phyloP scores from a whole-genome alignment of 2,888 invertebrate species.

The Pegoplata infirma region DNA sequence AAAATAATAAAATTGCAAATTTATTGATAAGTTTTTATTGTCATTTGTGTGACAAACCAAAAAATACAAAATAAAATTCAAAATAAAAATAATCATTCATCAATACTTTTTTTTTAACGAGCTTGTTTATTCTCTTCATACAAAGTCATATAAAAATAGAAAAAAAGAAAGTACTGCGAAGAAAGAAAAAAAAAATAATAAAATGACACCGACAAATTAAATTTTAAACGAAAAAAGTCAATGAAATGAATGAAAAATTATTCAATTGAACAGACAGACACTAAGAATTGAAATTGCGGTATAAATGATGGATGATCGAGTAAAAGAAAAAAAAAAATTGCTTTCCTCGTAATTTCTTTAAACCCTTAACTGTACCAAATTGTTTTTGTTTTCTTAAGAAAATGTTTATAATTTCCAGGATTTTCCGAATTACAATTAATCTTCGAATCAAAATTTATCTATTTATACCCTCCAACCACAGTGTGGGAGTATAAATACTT shows the following conservation, averaged over 20 bases:
- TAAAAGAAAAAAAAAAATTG: neutral
- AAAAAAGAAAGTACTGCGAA: too few species aligned
- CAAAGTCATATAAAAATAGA: slow-evolving; percentile 36
- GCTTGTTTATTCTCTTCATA: slow-evolving; percentile 32
- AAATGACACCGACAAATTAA: slow-evolving; percentile 37
- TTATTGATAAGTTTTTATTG: neutral
- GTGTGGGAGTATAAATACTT: too few species aligned
- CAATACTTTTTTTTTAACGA: slow-evolving; percentile 34
- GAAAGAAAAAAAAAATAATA: slow-evolving; percentile 16
- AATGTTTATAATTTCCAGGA: too few species aligned
- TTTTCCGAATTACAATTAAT: too few species aligned
- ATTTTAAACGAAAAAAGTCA: slow-evolving; percentile 32
- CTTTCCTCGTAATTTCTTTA: too few species aligned
- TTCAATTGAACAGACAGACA: slow-evolving; percentile 11
- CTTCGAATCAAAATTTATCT: too few species aligned
- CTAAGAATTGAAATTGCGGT: neutral
- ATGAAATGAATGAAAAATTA: slow-evolving; percentile 34
- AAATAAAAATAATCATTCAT: slow-evolving; percentile 19
- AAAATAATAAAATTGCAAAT: neutral
- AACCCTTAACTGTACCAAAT: too few species aligned
- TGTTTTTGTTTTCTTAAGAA: too few species aligned
- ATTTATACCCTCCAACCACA: too few species aligned
- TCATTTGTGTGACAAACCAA: neutral
- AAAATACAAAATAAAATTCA: neutral
- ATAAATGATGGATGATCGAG: neutral